phyloP scores from a whole-genome alignment of 2,797 vertebrate genomes.

The Emydoidea blandingii region DNA sequence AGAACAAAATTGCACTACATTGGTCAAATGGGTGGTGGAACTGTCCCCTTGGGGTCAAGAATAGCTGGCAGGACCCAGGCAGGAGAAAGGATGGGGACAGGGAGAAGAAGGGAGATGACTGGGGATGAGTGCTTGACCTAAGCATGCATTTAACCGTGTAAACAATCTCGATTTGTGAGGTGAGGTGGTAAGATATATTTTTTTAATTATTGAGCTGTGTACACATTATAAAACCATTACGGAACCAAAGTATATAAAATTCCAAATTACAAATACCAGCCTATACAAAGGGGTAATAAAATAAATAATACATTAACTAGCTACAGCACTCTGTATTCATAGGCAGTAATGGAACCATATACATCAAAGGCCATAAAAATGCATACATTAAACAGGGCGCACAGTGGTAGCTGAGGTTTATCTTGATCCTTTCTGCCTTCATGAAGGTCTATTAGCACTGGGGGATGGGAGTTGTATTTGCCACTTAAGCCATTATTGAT shows the following conservation, averaged over 20 bases:
- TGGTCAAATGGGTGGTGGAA: background rate
- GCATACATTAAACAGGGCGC: conserved; percentile 49
- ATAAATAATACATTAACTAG: conserved; percentile 83
- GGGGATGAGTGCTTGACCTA: fast-evolving
- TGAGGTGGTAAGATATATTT: conserved; percentile 67
- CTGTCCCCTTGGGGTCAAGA: background rate
- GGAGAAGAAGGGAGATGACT: background rate
- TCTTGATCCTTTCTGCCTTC: conserved; percentile 57
- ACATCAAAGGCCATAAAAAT: conserved; percentile 73
- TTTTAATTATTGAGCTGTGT: conserved; percentile 79
- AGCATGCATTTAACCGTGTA: background rate
- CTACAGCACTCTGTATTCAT: conserved; percentile 48
- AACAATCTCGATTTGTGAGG: conserved; percentile 63
- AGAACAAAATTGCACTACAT: background rate
- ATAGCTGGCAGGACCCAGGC: fast-evolving
- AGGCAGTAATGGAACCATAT: conserved; percentile 64
- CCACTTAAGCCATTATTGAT: conserved; percentile 72
- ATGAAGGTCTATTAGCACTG: conserved; percentile 44
- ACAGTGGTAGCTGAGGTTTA: conserved; percentile 42
- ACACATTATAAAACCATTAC: conserved; percentile 79
- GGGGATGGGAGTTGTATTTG: conserved; percentile 14
- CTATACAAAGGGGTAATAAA: conserved; percentile 78
- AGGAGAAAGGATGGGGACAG: fast-evolving
- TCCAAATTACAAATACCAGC: conserved; percentile 73
- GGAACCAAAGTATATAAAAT: conserved; percentile 72